These are phyloP conservation scores for Epistrophella euchroma DNA, from an alignment of 2,888 invertebrate genomes.

Conservation along the genomic window DNA sequence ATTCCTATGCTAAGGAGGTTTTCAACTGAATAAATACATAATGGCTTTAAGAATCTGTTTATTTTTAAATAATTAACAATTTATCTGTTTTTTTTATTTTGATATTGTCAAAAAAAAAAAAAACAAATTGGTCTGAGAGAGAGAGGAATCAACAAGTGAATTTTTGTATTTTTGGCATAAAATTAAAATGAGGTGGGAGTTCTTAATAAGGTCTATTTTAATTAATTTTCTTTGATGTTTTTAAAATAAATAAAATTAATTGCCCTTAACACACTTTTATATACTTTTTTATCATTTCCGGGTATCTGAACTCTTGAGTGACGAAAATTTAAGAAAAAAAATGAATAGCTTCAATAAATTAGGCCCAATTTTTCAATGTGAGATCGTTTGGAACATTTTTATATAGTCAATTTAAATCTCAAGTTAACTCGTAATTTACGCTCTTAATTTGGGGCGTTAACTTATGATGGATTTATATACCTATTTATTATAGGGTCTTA, in stretches of 20 bases:
- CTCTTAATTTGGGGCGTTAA: too few relatives aligned
- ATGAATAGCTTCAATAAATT: too few relatives aligned
- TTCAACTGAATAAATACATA: neutral
- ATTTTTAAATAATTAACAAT: constrained; percentile 19
- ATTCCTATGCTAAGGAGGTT: constrained; percentile 33
- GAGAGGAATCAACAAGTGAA: constrained; percentile 36
- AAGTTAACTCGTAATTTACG: too few relatives aligned
- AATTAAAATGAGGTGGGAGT: constrained; percentile 11
- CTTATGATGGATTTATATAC: too few relatives aligned
- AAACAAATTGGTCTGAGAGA: neutral
- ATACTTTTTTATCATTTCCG: neutral
- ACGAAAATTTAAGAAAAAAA: neutral
- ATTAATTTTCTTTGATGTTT: neutral
- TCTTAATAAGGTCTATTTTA: constrained; percentile 23
- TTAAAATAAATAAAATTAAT: constrained; percentile 21
- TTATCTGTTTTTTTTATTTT: neutral
- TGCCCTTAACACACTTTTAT: constrained; percentile 27
- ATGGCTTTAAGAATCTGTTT: neutral
- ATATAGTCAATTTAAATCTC: too few relatives aligned
- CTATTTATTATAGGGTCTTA: too few relatives aligned
- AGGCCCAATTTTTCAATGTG: too few relatives aligned
- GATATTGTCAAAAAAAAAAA: constrained; percentile 5
- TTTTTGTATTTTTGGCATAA: constrained; percentile 19
- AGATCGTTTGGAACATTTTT: too few relatives aligned
- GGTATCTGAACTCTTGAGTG: constrained; percentile 11